Evolutionary conservation across 2,113 vertebrate genomes (phyloP), one percentile per base, ranked within the genome.

Genomic region (Scortum barcoo): DNA sequence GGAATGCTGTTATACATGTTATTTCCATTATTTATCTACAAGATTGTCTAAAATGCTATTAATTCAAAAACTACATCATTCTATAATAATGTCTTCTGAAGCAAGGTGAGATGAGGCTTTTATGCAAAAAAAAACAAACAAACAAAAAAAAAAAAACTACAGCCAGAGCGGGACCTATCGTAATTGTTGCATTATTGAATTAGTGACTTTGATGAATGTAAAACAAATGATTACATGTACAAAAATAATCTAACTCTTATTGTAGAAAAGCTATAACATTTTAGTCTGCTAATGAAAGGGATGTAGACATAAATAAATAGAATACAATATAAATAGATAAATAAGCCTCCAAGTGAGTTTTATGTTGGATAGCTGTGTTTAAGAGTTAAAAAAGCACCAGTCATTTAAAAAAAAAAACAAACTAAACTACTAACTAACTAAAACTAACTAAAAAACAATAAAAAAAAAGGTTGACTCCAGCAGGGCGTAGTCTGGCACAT

Each of bases 171-270:
- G 44, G n/a, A 79, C 7, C 28, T 62, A 17, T 67, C 30, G 36
- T 19, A 79, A 50, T 40, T 54, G 17, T 28, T 60, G 42, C 14
- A 67, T 38, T 38, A 33, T 50, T 67, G 33, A 70, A 84, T 84
- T 80, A 46, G 66, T 76, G 63, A 80, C 67, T 58, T 38, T 57
- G 24, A 75, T 85, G 50, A 90, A 84, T 83, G 83, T 88, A 84
- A 85, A 76, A 83, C 33, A 26, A n/a, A 50, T 56, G 24, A 77
- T 72, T 51, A 38, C 20, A 73, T 63, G 33, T 57, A 12, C 17
- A 72, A 77, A 69, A 30, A 36, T 3, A 28, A 73, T 46, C 2
- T 60, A 62, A 69, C 13, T 22, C 22, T 4, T 26, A 19, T n/a
- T 44, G 33, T 8, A 54, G 12, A 68, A 75, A 60, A 50, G 1